A percentile compares a stretch with the other conserved stretches of the same genome.
These are phyloP conservation scores for Hypselothyrea guttata DNA, from an alignment of 2,888 invertebrate species.

Conservation along the genomic window DNA sequence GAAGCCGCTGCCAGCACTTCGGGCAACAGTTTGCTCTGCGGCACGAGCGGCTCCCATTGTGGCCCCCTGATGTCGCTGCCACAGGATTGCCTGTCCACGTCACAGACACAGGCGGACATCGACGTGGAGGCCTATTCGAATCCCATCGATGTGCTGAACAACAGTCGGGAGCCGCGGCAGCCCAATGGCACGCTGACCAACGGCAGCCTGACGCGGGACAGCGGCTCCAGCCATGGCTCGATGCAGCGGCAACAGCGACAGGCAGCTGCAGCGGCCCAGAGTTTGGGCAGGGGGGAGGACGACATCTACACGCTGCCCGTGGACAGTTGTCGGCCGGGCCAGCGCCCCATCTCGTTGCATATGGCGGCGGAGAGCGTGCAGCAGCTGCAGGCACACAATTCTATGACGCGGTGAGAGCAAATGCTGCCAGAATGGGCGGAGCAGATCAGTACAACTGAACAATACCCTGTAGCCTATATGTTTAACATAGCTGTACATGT, in stretches of 20 bases:
- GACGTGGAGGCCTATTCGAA: slow-evolving; percentile 83
- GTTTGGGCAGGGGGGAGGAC: slow-evolving; percentile 70
- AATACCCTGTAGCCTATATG: too few species aligned
- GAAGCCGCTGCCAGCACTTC: slow-evolving; percentile 56
- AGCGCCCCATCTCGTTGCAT: slow-evolving; percentile 69
- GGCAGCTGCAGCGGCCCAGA: slow-evolving; percentile 40
- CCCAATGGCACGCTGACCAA: slow-evolving; percentile 72
- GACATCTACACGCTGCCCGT: slow-evolving; percentile 82
- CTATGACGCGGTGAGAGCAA: slow-evolving; percentile 73
- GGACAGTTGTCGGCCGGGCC: slow-evolving; percentile 74
- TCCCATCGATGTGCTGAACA: slow-evolving; percentile 84
- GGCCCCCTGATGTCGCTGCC: slow-evolving; percentile 80
- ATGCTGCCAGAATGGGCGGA: too few species aligned
- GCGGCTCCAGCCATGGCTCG: slow-evolving; percentile 54
- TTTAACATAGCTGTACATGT: too few species aligned
- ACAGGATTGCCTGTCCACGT: slow-evolving; percentile 74
- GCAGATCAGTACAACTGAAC: too few species aligned
- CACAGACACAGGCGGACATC: slow-evolving; percentile 56
- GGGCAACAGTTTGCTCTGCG: slow-evolving; percentile 51
- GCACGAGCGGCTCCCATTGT: slow-evolving; percentile 71
- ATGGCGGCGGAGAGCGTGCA: slow-evolving; percentile 67
- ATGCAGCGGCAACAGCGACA: slow-evolving; percentile 59
- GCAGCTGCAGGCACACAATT: slow-evolving; percentile 66
- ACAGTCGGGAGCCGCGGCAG: slow-evolving; percentile 74
- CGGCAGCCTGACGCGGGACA: slow-evolving; percentile 75